These are phyloP conservation scores for Phacellophora camtschatica DNA, from an alignment of 30 jellyfish, hydroid and myxozoan genomes.

Conservation along the genomic window DNA sequence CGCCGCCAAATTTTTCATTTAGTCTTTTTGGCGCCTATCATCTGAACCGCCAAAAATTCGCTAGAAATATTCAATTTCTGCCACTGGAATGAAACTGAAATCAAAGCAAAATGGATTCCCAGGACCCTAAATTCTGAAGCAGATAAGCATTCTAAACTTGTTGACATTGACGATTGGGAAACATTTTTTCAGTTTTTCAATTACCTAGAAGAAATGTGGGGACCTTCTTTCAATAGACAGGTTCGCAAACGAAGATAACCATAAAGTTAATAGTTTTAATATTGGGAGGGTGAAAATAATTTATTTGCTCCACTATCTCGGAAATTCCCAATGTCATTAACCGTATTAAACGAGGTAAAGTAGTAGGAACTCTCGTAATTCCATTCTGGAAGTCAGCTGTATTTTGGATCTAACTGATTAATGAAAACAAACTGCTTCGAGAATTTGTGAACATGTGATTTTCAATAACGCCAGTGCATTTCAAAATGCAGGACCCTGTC, in stretches of 20 bases:
- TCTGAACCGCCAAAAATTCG: not conserved
- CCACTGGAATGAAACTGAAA: not conserved
- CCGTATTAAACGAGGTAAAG: not conserved
- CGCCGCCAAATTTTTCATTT: no score
- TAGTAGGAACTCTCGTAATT: constrained; percentile 1
- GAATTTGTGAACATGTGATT: not conserved
- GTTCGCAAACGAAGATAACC: constrained; percentile 3
- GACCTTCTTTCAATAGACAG: constrained; percentile 5
- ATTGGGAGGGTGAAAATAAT: not conserved
- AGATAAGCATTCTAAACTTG: not conserved
- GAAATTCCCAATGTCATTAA: not conserved
- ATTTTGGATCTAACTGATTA: not conserved
- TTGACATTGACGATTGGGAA: constrained; percentile 9
- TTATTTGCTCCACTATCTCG: not conserved
- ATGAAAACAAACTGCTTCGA: not conserved
- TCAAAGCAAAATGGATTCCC: constrained; percentile 5
- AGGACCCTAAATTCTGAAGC: not conserved
- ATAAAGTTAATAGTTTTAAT: not conserved
- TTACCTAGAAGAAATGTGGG: not conserved
- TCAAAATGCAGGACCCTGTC: not conserved
- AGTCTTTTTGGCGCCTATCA: constrained; percentile 19
- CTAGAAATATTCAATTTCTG: not conserved
- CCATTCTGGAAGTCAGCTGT: constrained; percentile 19
- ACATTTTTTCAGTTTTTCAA: not conserved
- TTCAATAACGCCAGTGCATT: not conserved